Conservation (phyloP, 1,140 invertebrate genomes). For the honey bee (Apis mellifera) region DNA sequence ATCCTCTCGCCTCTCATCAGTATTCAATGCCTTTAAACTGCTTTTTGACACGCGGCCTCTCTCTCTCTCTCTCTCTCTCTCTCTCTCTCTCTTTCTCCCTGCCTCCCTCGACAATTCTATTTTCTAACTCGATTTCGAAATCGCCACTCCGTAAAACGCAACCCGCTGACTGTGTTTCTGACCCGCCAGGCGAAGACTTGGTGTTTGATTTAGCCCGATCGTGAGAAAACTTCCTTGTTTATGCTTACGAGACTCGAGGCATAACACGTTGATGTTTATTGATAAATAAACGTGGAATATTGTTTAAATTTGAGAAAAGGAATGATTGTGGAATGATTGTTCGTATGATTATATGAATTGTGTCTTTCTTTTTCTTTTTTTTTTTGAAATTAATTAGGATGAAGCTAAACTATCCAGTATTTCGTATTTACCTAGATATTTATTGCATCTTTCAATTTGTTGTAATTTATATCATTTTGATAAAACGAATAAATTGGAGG, state of each 20-base stretch:
- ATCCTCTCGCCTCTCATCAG: slow-evolving; percentile 64
- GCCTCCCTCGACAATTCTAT: slow-evolving; percentile 68
- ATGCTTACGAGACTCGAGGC: background rate
- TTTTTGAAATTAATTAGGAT: too few species aligned
- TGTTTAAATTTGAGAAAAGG: too few species aligned
- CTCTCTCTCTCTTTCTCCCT: background rate
- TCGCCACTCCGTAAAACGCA: slow-evolving; percentile 37
- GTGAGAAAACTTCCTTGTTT: slow-evolving; percentile 4
- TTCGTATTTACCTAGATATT: too few species aligned
- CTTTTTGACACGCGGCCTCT: slow-evolving; percentile 66
- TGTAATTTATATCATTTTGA: too few species aligned
- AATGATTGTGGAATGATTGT: too few species aligned
- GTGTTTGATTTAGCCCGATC: slow-evolving; percentile 25
- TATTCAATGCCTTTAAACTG: slow-evolving; percentile 71
- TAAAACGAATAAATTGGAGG: too few species aligned
- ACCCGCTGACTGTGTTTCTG: slow-evolving; percentile 21
- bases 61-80: too few species aligned
- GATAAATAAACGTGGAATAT: too few species aligned
- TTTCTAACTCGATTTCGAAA: slow-evolving; percentile 69
- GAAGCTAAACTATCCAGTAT: too few species aligned
- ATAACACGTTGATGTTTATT: background rate
- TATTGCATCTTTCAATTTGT: too few species aligned
- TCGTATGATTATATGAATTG: too few species aligned
- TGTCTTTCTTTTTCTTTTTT: too few species aligned
- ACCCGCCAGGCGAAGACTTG: background rate